Conservation (phyloP, 1,140 invertebrate species). For the Mamestra configurata region DNA sequence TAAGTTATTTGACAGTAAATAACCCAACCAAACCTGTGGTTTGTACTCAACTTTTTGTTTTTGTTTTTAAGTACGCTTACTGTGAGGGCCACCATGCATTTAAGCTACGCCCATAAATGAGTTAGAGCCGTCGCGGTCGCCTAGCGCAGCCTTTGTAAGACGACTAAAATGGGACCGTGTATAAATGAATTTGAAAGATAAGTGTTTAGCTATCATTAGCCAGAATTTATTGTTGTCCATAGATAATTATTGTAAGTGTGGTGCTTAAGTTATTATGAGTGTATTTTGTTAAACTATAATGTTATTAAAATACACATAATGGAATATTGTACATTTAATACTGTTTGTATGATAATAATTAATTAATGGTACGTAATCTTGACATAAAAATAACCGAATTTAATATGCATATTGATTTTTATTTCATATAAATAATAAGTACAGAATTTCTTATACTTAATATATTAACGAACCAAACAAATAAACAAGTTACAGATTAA, state of each 20-base stretch:
- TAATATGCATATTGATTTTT: conserved; percentile 33
- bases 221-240: conserved; percentile 23
- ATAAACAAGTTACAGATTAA: no score
- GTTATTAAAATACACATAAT: conserved; percentile 18
- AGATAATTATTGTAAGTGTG: conserved; percentile 30
- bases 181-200: not conserved
- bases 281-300: conserved; percentile 27
- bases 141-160: not conserved
- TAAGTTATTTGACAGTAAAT: no score
- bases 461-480: no score
- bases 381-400: conserved; percentile 42
- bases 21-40: no score
- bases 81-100: no score
- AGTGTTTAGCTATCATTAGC: conserved; percentile 17
- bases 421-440: conserved; percentile 32
- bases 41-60: no score
- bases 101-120: not conserved
- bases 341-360: conserved; percentile 40
- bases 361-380: conserved; percentile 33
- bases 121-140: no score
- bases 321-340: conserved; percentile 35
- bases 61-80: no score
- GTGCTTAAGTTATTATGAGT: conserved; percentile 37
- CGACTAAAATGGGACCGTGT: no score
- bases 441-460: not conserved